Evolutionary conservation across 1,140 invertebrate species (phyloP).

Genomic region (Drosophila chauvacae): DNA sequence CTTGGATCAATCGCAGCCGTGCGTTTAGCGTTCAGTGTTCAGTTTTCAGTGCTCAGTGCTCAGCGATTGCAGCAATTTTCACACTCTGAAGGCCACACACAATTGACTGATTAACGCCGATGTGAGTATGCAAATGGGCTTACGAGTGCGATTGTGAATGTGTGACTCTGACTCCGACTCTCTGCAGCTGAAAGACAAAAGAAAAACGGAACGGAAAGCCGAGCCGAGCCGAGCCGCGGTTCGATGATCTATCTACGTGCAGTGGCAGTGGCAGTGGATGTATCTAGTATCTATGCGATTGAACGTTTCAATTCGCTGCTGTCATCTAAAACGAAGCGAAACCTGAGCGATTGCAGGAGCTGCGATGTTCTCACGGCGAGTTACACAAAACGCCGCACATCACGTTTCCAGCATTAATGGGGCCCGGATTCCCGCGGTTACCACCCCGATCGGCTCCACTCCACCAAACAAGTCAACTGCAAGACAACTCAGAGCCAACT

Average conservation of each 20-base stretch:
- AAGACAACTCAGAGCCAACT: background rate
- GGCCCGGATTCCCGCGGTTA: background rate
- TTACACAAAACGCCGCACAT: constrained; percentile 81
- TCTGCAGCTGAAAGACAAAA: constrained; percentile 23
- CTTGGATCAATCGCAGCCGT: constrained; percentile 29
- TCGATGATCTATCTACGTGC: constrained; percentile 56
- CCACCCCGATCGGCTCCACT: constrained; percentile 9
- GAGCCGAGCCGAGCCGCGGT: constrained; percentile 20
- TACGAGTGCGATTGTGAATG: background rate
- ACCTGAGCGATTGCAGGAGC: constrained; percentile 63
- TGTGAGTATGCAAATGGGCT: constrained; percentile 16
- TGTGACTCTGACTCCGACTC: background rate
- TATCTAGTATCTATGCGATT: constrained; percentile 12
- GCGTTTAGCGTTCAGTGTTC: constrained; percentile 7
- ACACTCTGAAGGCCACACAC: constrained; percentile 67
- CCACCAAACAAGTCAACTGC: background rate
- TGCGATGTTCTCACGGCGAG: constrained; percentile 76
- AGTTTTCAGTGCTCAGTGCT: background rate
- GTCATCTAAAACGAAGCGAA: constrained; percentile 65
- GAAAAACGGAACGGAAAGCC: constrained; percentile 28
- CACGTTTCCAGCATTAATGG: constrained; percentile 75
- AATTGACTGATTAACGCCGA: constrained; percentile 37
- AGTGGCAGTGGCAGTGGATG: background rate
- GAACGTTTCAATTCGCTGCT: constrained; percentile 46
- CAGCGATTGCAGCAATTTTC: constrained; percentile 69